Evolutionary conservation across 1,140 invertebrate genomes (phyloP).

Genomic region (Neodiprion virginianus): DNA sequence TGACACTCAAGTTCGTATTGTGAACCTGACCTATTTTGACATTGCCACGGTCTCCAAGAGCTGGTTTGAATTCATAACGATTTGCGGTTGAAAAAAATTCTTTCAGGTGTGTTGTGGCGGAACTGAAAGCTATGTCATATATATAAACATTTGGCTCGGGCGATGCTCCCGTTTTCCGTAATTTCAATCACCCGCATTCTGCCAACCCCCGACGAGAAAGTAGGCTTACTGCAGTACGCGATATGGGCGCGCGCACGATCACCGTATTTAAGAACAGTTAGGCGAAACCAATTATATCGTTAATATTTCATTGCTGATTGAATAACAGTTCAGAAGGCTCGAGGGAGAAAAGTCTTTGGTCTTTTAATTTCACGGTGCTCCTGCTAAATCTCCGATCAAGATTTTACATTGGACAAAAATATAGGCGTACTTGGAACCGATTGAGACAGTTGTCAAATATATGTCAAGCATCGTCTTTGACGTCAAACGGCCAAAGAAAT

Average conservation of each 20-base stretch:
- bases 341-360: neutral
- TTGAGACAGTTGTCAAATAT: too few relatives aligned
- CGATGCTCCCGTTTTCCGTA: neutral
- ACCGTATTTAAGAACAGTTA: slow-evolving; percentile 4
- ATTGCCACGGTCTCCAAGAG: neutral
- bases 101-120: neutral
- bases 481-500: neutral
- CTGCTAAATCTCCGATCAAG: neutral
- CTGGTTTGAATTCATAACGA: neutral
- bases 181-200: neutral
- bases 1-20: too few relatives aligned
- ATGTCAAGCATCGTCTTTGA: too few relatives aligned
- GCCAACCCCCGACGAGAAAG: neutral
- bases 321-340: neutral
- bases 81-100: neutral
- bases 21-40: neutral
- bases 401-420: neutral
- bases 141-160: too few relatives aligned
- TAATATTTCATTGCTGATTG: slow-evolving; percentile 7
- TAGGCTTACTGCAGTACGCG: neutral
- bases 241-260: neutral
- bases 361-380: neutral
- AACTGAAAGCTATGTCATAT: too few relatives aligned
- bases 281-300: neutral
- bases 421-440: neutral